Evolutionary conservation across 2,888 invertebrate species (phyloP).

Genomic region (Rhogogaster chlorosoma): DNA sequence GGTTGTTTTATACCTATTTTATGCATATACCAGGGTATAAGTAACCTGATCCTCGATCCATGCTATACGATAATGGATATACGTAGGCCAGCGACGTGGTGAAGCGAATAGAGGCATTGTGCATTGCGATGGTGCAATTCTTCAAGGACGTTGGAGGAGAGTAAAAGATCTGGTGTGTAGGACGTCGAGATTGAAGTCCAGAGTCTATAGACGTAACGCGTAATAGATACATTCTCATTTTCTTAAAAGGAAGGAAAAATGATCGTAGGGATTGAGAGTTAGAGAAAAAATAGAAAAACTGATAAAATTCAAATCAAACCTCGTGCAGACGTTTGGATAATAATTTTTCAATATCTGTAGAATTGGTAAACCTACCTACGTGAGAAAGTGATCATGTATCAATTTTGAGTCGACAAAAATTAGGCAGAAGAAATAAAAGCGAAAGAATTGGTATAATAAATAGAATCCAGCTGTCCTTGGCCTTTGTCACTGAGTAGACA

Average conservation of each 20-base stretch:
- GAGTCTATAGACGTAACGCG: conserved; percentile 1
- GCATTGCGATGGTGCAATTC: conserved; percentile 47
- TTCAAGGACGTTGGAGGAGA: conserved; percentile 30
- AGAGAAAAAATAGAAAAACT: background rate
- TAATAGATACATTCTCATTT: conserved; percentile 21
- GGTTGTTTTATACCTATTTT: background rate
- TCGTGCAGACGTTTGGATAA: background rate
- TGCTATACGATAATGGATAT: background rate
- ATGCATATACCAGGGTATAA: background rate
- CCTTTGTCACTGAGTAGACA: conserved; percentile 20
- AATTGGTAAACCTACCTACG: background rate
- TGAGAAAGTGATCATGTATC: background rate
- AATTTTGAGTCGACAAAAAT: background rate
- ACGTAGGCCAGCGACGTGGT: background rate
- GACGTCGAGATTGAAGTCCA: conserved; percentile 17
- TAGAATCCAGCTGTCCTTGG: conserved; percentile 28
- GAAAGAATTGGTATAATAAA: background rate
- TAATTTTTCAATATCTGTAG: background rate
- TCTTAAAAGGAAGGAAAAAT: background rate
- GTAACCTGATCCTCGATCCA: conserved; percentile 22
- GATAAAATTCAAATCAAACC: background rate
- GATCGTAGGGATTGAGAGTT: background rate
- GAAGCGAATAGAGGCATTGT: conserved; percentile 4
- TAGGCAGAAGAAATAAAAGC: background rate
- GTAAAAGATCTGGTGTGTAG: background rate